Evolutionary conservation across 2,113 vertebrate species (phyloP), one percentile per base, ranked within the genome.

Genomic region (Cynopterus brachyotis): DNA sequence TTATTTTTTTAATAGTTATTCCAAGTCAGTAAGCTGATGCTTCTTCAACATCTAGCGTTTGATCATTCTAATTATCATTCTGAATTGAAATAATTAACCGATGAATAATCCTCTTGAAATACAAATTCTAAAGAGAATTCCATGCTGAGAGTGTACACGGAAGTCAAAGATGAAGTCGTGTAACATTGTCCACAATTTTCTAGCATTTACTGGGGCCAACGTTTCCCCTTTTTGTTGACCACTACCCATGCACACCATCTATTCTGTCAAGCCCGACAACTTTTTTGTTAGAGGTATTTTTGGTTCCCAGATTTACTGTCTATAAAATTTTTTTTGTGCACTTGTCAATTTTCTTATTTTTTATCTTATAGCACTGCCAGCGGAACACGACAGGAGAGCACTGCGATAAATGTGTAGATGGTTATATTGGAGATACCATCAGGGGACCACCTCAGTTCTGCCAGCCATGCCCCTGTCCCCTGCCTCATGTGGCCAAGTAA

Each of bases 351-450:
- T 78, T 72, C 19, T 59, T 97, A 19, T 96, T 83, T 97, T 91
- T 96, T 95, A 60, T 78, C 59, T 95, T 84, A 50, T 88, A 99
- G 99, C 98, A 99, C 88, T 99, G 99, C 97, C 99, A 98, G 97
- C 97, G 98, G 86, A 99, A 99, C 98, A 99, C 99, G 0, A 98
- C 99, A 59, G 99, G 99, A 1, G 97, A 99, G 79, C 99, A 99
- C 98, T 99, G 99, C 82, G 99, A 99, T 96, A 98, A 97, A 67
- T 99, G 99, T 97, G 98, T 98, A 0, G 98, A 99, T 0, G 99
- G 99, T n/a, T 99, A 98, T 94, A 97, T 99, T 0, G 96, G 98
- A 4, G 98, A 98, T 0, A 82, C 96, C 47, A 90, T 96, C 97
- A 81, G 96, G 50, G 95, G 98, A 95, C 20, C 96, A 94, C 98